A percentile compares a stretch with the other conserved stretches of the same genome.
phyloP scores from a whole-genome alignment of 2,113 vertebrate species.

The Microtus pennsylvanicus region DNA sequence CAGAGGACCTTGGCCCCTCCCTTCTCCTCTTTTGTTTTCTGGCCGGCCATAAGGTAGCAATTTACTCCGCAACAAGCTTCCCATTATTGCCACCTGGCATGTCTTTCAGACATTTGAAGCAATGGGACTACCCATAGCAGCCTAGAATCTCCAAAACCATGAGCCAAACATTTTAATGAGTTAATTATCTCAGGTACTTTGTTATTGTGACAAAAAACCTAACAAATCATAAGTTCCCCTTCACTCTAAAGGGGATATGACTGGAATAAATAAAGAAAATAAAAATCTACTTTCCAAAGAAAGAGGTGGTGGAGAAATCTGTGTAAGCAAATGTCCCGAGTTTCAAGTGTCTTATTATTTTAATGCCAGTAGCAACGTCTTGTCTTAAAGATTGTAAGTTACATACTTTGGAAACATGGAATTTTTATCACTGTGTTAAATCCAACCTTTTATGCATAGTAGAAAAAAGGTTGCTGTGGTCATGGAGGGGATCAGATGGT shows the following conservation, averaged over 20 bases:
- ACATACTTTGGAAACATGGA: neutral
- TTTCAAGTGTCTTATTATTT: neutral
- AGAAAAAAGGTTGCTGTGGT: neutral
- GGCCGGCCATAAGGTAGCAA: neutral
- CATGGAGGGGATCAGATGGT: neutral
- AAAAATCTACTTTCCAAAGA: neutral
- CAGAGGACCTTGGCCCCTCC: neutral
- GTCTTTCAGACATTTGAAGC: neutral
- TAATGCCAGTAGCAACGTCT: slow-evolving; percentile 9
- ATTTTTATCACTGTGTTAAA: neutral
- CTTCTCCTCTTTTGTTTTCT: neutral
- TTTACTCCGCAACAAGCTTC: neutral
- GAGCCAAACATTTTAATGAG: neutral
- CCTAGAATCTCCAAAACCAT: neutral
- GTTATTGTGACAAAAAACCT: neutral
- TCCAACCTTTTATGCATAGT: neutral
- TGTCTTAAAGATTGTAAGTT: slow-evolving; percentile 2
- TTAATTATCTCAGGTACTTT: neutral
- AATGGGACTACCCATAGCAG: neutral
- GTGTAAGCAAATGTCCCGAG: neutral
- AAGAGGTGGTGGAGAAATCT: neutral
- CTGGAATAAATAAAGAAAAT: neutral
- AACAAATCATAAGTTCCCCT: neutral
- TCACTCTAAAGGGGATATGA: neutral
- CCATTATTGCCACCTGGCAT: neutral